Conservation (phyloP, 2,888 invertebrate genomes). For the Bellardia bayeri region DNA sequence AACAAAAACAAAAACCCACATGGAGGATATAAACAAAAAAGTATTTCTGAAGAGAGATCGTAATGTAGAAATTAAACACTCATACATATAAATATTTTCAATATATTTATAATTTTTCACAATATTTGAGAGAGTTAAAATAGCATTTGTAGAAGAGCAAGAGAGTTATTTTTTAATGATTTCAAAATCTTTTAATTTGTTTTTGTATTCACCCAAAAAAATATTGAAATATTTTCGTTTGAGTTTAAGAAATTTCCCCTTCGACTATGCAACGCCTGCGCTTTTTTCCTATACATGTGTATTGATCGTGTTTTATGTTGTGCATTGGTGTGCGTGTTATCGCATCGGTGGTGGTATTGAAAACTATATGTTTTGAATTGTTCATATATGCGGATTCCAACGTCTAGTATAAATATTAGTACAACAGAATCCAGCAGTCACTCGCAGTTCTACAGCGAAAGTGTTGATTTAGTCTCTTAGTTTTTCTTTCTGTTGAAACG, state of each 20-base stretch:
- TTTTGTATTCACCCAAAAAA: neutral
- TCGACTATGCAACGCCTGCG: constrained; percentile 79
- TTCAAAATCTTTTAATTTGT: constrained; percentile 21
- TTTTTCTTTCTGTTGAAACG: constrained; percentile 78
- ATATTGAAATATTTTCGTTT: constrained; percentile 20
- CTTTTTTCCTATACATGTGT: constrained; percentile 50
- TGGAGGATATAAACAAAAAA: constrained; percentile 69
- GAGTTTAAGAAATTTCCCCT: constrained; percentile 75
- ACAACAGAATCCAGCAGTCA: constrained; percentile 83
- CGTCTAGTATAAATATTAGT: constrained; percentile 84
- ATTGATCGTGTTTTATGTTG: constrained; percentile 71
- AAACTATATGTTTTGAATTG: constrained; percentile 72
- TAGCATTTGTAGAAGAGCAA: neutral
- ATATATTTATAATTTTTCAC: constrained; percentile 19
- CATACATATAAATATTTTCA: constrained; percentile 14
- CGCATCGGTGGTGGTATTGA: constrained; percentile 73
- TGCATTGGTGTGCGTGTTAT: constrained; percentile 56
- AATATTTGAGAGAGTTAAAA: neutral
- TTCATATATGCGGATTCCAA: constrained; percentile 76
- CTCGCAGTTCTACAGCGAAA: constrained; percentile 85
- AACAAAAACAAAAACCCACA: constrained; percentile 43
- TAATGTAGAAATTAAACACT: neutral
- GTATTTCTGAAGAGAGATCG: constrained; percentile 1
- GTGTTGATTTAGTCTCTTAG: constrained; percentile 83
- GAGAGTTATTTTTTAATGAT: neutral